Evolutionary conservation across 1,140 invertebrate species (phyloP).

Genomic region (Panagrolaimus sp.): DNA sequence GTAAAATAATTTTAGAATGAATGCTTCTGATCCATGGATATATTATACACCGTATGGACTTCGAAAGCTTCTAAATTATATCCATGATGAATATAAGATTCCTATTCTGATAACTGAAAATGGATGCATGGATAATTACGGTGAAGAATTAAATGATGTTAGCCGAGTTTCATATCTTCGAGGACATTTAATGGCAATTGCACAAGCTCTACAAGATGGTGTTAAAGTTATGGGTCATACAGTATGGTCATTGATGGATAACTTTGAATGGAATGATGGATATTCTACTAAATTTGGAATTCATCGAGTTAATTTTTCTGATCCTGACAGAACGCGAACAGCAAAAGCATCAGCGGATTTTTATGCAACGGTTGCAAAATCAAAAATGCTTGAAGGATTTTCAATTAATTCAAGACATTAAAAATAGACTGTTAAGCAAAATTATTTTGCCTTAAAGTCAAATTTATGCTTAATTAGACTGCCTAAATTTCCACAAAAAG

Average conservation of each 20-base stretch:
- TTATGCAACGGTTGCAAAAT: neutral
- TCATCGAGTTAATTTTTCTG: conserved; percentile 18
- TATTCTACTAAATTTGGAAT: conserved; percentile 47
- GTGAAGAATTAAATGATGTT: conserved; percentile 23
- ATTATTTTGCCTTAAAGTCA: no score
- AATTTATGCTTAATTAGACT: no score
- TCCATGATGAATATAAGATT: conserved; percentile 38
- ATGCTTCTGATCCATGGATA: conserved; percentile 34
- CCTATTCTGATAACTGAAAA: conserved; percentile 46
- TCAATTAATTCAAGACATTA: neutral
- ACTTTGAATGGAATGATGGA: conserved; percentile 70
- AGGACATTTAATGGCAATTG: conserved; percentile 30
- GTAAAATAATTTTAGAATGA: conserved; percentile 44
- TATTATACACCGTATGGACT: conserved; percentile 17
- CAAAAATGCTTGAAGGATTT: neutral
- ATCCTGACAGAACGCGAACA: conserved; percentile 2
- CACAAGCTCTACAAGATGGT: conserved; percentile 66
- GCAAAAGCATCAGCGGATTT: neutral
- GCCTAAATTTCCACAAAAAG: no score
- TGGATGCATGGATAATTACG: conserved; percentile 30
- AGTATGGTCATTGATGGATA: conserved; percentile 72
- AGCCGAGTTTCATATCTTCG: conserved; percentile 28
- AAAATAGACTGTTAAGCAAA: no score
- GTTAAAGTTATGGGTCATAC: conserved; percentile 68
- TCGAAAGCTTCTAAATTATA: conserved; percentile 26